Evolutionary conservation across 2,888 invertebrate species (phyloP), one percentile per base, ranked within the genome.

Genomic region (Chydorus sphaericus): DNA sequence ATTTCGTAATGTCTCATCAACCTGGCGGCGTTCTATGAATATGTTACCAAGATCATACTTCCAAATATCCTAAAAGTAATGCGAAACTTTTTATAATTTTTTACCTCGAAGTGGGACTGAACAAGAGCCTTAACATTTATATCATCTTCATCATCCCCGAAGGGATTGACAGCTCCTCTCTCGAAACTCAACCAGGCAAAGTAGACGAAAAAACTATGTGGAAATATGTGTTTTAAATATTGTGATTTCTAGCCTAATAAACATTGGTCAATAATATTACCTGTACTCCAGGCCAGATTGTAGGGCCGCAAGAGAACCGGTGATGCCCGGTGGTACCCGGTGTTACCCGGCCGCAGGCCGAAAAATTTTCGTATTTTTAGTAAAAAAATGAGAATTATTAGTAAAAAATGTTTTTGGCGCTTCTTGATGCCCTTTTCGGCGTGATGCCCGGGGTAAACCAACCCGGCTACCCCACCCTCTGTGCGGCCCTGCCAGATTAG

Each of bases 61-160:
- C 28, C 14, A 26, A 44, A 14, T 11, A n/a, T n/a, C n/a, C n/a
- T n/a, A 14, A 4, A 44, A 26, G 18, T 39, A 20, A 1, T 20
- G 23, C 10, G 10, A 10, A 11, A 4, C 20, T 11, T 23, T n/a
- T n/a, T n/a, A n/a, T n/a, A n/a, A n/a, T n/a, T n/a, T n/a, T n/a
- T n/a, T n/a, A 44, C 44, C 44, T 44, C 44, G 26, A 44, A 26
- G 44, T 44, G 44, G 14, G 44, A 44, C 20, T 44, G 44, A 6
- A 44, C 44, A 2, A 44, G 44, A 6, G 23, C 26, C 4, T 44
- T 44, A 4, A 44, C 44, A 26, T 44, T 44, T 1, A 44, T 44
- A 14, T 44, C 44, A 28, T 44, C 44, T 7, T 44, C 44, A 28
- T 44, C 44, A 44, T 44, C 44, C 26, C 44, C 44, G 44, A 44